phyloP scores from a whole-genome alignment of 2,888 invertebrate genomes.

The Micropterix aruncella region DNA sequence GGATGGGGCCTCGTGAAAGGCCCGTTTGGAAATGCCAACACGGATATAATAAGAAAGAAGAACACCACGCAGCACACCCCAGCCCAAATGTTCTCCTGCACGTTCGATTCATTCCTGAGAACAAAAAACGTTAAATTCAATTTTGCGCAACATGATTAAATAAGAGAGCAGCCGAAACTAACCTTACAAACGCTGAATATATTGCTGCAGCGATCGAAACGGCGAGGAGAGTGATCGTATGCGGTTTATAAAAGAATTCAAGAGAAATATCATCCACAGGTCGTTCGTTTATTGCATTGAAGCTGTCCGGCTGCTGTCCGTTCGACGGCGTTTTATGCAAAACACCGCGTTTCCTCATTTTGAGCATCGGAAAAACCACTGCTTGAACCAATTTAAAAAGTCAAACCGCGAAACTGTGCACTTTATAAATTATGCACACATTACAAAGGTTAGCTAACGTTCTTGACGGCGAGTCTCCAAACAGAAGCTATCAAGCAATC shows the following conservation, averaged over 20 bases:
- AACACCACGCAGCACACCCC: constrained; percentile 88
- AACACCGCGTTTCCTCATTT: not conserved
- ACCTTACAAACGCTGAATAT: constrained; percentile 96
- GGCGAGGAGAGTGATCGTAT: constrained; percentile 87
- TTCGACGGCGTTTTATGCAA: not conserved
- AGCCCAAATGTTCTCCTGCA: constrained; percentile 88
- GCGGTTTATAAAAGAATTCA: constrained; percentile 95
- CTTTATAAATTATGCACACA: too few species aligned
- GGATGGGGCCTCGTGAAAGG: constrained; percentile 98
- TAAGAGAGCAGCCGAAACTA: constrained; percentile 4
- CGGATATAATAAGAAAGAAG: constrained; percentile 92
- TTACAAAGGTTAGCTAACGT: too few species aligned
- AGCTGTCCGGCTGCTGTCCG: constrained; percentile 37
- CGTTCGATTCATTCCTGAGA: constrained; percentile 76
- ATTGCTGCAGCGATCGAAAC: constrained; percentile 79
- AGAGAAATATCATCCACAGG: constrained; percentile 96
- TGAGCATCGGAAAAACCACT: not conserved
- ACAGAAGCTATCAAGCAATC: too few species aligned
- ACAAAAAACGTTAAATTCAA: constrained; percentile 3
- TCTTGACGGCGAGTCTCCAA: too few species aligned
- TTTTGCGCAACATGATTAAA: too few species aligned
- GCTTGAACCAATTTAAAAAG: too few species aligned
- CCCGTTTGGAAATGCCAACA: constrained; percentile 96
- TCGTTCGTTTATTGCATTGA: constrained; percentile 76
- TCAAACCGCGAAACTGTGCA: too few species aligned